Conservation (phyloP, 2,113 vertebrate species). For the Butastur rufipennis region DNA sequence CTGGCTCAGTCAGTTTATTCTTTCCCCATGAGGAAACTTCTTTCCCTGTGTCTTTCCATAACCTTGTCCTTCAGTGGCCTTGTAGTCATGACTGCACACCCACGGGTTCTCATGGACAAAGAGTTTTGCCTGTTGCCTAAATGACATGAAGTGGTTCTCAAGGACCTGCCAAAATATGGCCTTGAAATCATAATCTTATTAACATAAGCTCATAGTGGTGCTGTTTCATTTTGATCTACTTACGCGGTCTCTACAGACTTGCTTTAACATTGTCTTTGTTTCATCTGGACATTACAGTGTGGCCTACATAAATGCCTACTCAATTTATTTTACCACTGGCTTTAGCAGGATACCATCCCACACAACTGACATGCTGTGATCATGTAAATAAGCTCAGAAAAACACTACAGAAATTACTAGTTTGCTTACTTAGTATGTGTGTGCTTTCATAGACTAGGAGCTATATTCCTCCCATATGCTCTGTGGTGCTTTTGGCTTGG, state of each 20-base stretch:
- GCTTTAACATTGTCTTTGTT: not conserved
- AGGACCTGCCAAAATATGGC: not conserved
- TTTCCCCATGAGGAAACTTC: not conserved
- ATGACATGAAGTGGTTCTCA: not conserved
- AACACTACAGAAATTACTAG: not conserved
- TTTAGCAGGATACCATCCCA: not conserved
- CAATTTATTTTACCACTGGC: not conserved
- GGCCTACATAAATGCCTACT: not conserved
- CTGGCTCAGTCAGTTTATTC: not conserved
- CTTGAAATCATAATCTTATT: conserved; percentile 36
- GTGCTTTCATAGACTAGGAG: not conserved
- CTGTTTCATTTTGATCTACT: not conserved
- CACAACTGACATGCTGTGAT: not conserved
- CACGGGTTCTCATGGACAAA: not conserved
- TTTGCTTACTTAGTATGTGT: not conserved
- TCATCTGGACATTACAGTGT: not conserved
- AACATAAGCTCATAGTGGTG: not conserved
- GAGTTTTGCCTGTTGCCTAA: not conserved
- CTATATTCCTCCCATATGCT: not conserved
- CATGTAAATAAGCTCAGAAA: not conserved
- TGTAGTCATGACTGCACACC: not conserved
- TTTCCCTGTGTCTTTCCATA: not conserved
- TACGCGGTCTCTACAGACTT: not conserved
- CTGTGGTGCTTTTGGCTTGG: not conserved
- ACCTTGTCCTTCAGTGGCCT: not conserved